These are phyloP conservation scores for Busseola fusca DNA, from an alignment of 2,888 invertebrate genomes.

Conservation along the genomic window DNA sequence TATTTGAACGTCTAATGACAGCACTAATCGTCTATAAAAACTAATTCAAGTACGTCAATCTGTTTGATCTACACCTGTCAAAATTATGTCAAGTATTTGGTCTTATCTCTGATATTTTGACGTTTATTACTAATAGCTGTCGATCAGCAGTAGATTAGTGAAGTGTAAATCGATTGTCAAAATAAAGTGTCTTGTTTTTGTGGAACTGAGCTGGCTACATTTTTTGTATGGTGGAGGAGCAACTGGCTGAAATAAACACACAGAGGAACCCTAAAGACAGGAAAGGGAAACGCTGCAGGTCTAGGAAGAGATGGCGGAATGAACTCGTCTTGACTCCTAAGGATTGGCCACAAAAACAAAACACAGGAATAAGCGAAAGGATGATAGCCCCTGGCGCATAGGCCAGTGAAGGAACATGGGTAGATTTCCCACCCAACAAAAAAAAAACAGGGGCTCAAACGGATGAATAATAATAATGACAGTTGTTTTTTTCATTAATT, in stretches of 20 bases:
- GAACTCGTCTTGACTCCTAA: neutral
- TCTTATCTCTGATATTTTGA: slow-evolving; percentile 9
- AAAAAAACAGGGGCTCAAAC: too few relatives aligned
- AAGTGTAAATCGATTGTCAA: neutral
- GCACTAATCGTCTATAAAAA: neutral
- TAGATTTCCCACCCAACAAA: too few relatives aligned
- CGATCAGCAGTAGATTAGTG: neutral
- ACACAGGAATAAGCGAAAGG: too few relatives aligned
- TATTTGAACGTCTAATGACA: neutral
- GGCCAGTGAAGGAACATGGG: too few relatives aligned
- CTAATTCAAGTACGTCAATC: neutral
- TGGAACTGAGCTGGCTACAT: neutral
- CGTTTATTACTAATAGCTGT: neutral
- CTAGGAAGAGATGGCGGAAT: neutral
- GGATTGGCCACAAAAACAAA: neutral
- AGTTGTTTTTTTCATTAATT: neutral
- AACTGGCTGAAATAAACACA: neutral
- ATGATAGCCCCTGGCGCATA: too few relatives aligned
- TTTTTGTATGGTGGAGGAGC: too few relatives aligned
- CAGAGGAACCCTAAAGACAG: neutral
- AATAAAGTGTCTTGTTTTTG: neutral
- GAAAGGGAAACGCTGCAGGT: neutral
- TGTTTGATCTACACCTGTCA: slow-evolving; percentile 19
- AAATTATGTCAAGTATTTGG: neutral
- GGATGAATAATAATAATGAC: neutral